Base-by-base conservation (phyloP, 2,888 invertebrate genomes). In the Agapetus fuscipes region DNA sequence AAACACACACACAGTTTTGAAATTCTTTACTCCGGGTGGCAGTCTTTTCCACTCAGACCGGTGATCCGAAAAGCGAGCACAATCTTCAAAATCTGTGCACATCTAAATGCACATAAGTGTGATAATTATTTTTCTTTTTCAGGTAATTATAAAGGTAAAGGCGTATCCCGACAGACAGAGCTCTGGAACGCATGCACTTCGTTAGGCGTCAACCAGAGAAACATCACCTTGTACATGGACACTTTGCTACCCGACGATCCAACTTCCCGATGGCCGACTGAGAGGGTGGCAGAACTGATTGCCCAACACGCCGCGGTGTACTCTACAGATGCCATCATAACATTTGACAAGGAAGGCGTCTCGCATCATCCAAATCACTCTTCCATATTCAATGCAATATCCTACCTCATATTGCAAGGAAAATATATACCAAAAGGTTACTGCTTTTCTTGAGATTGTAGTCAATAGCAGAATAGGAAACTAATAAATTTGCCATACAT, bases 331-430 rank as follows among this genome's bases (percentile, higher is more conserved):
- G 83, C 85, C 2, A 69, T 96, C 36, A 77, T 97, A 37, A 93
- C 96, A 11, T 98, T 98, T 69, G 98, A 98, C 64, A 78, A 83
- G 54, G 74, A 82, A 56, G 98, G 97, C 34, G 82, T 98, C 4
- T 95, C 94, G 51, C 80, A 84, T 4, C 97, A 98, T 66, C 70
- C 76, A 15, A 98, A 98, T 67, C 98, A 98, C 59, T 78, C 78
- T 46, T 83, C 89, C 43, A 76, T 89, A 47, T 89, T 83, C 60
- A 83, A 82, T 65, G 85, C 84, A 37, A 71, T 87, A 34, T 83
- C 84, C 37, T 80, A 83, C 54, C 72, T 89, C 56, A 82, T 82
- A 60, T 72, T 85, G 57, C 78, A 83, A 52, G 78, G 78, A 56
- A 69, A 76, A 59, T 71, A n/a, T n/a, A n/a, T 86, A 64, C 85